These are phyloP conservation scores for Hemicrepidius hirtus DNA, from an alignment of 2,888 invertebrate species.

Conservation along the genomic window DNA sequence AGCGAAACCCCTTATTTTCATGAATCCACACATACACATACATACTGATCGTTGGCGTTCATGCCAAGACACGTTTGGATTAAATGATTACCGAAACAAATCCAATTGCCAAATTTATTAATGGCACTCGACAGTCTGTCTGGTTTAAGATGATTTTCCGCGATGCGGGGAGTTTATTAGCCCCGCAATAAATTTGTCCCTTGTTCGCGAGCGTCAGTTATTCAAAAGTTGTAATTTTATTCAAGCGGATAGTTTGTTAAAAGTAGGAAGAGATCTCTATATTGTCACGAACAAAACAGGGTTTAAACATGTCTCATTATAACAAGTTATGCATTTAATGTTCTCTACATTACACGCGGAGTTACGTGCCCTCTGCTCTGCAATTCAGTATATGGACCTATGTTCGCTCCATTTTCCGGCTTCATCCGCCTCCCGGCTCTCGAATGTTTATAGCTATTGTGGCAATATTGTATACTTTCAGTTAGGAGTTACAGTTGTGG, in stretches of 20 bases:
- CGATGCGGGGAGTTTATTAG: slow-evolving; percentile 16
- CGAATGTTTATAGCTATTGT: slow-evolving; percentile 55
- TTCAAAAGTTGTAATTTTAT: slow-evolving; percentile 22
- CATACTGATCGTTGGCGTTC: neutral
- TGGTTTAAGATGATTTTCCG: slow-evolving; percentile 25
- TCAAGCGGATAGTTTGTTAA: slow-evolving; percentile 29
- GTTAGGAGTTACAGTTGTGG: slow-evolving; percentile 70
- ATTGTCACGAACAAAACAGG: slow-evolving; percentile 39
- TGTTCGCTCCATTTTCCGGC: slow-evolving; percentile 41
- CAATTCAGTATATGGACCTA: slow-evolving; percentile 42
- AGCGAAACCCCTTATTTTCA: slow-evolving; percentile 7
- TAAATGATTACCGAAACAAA: slow-evolving; percentile 3
- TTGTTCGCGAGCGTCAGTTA: slow-evolving; percentile 7
- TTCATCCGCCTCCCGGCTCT: slow-evolving; percentile 45
- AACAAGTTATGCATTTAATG: slow-evolving; percentile 54
- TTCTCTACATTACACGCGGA: slow-evolving; percentile 48
- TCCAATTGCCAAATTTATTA: slow-evolving; percentile 22
- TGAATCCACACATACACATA: neutral
- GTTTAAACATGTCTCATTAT: slow-evolving; percentile 50
- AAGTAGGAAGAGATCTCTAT: slow-evolving; percentile 18
- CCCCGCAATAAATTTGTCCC: slow-evolving; percentile 22
- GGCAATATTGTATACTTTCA: slow-evolving; percentile 61
- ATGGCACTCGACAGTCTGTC: slow-evolving; percentile 7
- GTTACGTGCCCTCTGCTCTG: slow-evolving; percentile 45
- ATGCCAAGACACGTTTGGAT: neutral